These are phyloP conservation scores for Cyrtonyx montezumae DNA, from an alignment of 2,113 vertebrate species.

Conservation along the genomic window DNA sequence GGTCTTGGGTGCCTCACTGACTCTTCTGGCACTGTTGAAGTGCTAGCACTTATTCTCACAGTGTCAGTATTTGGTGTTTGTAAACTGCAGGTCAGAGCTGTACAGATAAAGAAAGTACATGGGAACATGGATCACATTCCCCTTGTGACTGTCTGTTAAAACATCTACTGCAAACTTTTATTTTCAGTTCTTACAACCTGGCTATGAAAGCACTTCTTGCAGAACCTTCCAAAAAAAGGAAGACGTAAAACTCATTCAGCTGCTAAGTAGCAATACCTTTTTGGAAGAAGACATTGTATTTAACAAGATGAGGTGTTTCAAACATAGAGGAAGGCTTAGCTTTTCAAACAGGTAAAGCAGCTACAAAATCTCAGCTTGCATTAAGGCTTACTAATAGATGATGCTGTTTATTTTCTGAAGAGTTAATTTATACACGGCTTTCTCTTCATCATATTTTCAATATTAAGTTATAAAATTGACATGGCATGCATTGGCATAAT, in stretches of 20 bases:
- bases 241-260: background rate
- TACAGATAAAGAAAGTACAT: background rate
- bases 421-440: background rate
- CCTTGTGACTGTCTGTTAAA: background rate
- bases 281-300: background rate
- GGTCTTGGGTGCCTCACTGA: accelerated
- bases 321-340: background rate
- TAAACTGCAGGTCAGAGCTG: background rate
- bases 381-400: background rate
- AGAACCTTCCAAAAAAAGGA: background rate
- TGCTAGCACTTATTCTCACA: background rate
- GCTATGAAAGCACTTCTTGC: background rate
- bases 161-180: background rate
- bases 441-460: background rate
- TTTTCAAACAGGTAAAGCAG: background rate
- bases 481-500: background rate
- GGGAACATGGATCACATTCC: background rate
- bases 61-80: background rate
- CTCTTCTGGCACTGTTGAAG: background rate
- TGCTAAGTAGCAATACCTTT: background rate
- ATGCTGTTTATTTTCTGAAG: background rate
- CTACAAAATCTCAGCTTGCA: background rate
- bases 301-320: background rate
- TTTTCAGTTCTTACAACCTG: background rate
- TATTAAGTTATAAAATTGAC: background rate